These are phyloP conservation scores for Himalopsyche anomala DNA, from an alignment of 2,888 invertebrate species.

Conservation along the genomic window DNA sequence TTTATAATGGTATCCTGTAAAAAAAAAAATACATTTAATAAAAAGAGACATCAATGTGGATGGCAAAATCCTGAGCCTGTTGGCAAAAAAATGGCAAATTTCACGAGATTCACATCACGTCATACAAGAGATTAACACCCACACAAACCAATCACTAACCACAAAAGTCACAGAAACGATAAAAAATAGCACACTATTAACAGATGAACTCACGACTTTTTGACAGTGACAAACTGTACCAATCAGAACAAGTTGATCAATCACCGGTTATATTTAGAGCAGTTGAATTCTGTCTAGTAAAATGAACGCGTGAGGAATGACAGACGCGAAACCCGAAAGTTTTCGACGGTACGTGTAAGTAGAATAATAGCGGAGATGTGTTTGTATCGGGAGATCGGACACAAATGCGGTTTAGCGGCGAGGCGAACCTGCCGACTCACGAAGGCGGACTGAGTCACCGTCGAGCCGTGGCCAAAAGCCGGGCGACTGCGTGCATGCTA, in stretches of 20 bases:
- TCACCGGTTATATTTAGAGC: too few species aligned
- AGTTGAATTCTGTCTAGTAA: background rate
- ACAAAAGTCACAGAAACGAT: background rate
- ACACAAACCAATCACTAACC: constrained; percentile 16
- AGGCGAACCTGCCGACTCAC: constrained; percentile 6
- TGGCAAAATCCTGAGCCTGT: too few species aligned
- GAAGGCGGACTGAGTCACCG: constrained; percentile 24
- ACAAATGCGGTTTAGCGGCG: background rate
- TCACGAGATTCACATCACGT: constrained; percentile 26
- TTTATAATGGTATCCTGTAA: too few species aligned
- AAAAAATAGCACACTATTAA: constrained; percentile 27
- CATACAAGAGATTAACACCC: constrained; percentile 11
- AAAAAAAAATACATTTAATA: too few species aligned
- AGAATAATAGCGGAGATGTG: background rate
- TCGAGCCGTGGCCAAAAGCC: constrained; percentile 4
- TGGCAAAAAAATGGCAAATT: background rate
- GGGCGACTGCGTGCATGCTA: constrained; percentile 14
- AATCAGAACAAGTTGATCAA: too few species aligned
- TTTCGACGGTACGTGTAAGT: background rate
- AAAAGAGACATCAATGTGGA: too few species aligned
- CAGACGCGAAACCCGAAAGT: constrained; percentile 37
- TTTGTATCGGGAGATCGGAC: background rate
- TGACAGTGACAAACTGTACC: constrained; percentile 1
- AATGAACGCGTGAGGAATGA: background rate
- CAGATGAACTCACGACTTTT: constrained; percentile 22